Base-by-base conservation (phyloP, 2,113 vertebrate species). In the Malurus melanocephalus region DNA sequence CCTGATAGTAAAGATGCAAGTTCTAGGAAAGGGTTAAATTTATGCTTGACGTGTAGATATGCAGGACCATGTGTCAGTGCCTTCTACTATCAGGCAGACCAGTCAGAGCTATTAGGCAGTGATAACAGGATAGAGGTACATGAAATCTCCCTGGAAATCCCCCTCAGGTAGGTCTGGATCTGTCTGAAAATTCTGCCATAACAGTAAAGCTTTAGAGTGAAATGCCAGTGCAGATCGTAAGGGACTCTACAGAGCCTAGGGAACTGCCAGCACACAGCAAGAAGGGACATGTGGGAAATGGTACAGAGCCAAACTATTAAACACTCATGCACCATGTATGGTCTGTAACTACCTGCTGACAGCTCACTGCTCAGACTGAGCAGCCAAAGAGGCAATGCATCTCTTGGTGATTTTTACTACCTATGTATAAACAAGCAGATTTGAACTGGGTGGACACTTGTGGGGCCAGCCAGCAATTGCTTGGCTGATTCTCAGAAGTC, bases 21-120 rank as follows among this genome's bases (percentile, higher is more conserved):
- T 53, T 73, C 53, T 87, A 64, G 46, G 49, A 93, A 94, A 72
- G 51, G 33, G 80, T 92, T 88, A 69, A 42, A 69, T 55, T 84
- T 68, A 42, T 57, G 57, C 73, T 84, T 81, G 73, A 45, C 1
- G 2, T 24, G 30, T 51, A 57, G 0, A 1, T 71, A 30, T 35
- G n/a, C 42, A 72, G 53, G 53, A 56, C 51, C 35, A 60, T 18
- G 62, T 81, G 77, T 59, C 38, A 7, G 1, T 57, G 38, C 62
- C 69, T 78, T 72, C 57, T 81, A 66, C 53, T 81, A 33, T 62
- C 48, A 84, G 33, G 35, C 57, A 90, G 38, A 81, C 3, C 33
- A 68, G 20, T 57, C 71, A 92, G 77, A 76, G 69, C 30, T 80
- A 67, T 45, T 19, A 62, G 67, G 66, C 66, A 88, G 66, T 45